A percentile compares a stretch with the other conserved stretches of the same genome.
Conservation (phyloP, 2,888 invertebrate genomes). For the Carpatolechia fugitivella region DNA sequence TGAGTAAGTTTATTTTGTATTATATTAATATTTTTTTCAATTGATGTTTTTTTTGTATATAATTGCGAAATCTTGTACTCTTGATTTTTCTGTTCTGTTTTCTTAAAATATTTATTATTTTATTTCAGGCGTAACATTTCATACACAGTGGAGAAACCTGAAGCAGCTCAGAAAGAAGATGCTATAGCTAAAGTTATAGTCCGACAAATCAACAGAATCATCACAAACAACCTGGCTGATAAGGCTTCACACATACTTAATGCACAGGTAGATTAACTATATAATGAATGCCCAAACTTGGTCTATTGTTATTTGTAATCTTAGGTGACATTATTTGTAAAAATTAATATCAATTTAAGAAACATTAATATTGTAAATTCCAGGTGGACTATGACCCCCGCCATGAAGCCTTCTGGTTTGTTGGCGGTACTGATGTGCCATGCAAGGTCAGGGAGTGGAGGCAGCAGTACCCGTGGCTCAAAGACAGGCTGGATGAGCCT, state of each 20-base stretch:
- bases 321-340: too few relatives aligned
- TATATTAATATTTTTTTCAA: neutral
- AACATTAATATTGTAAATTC: too few relatives aligned
- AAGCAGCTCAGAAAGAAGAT: constrained; percentile 61
- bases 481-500: constrained; percentile 72
- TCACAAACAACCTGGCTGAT: constrained; percentile 79
- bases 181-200: constrained; percentile 73
- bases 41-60: neutral
- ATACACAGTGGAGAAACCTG: constrained; percentile 33
- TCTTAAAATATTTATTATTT: neutral
- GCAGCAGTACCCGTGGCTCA: constrained; percentile 53
- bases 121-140: constrained; percentile 41
- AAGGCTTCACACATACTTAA: constrained; percentile 81
- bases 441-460: constrained; percentile 58
- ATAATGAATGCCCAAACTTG: neutral
- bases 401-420: constrained; percentile 92
- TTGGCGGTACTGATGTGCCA: constrained; percentile 84
- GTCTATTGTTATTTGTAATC: too few relatives aligned
- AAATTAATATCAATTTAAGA: too few relatives aligned
- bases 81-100: too few relatives aligned
- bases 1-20: constrained; percentile 66
- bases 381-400: constrained; percentile 88
- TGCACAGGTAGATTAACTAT: constrained; percentile 78
- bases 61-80: too few relatives aligned
- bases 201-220: constrained; percentile 84